Percentiles rank a stretch among this genome's conserved stretches.
Conservation (phyloP, 1,140 invertebrate genomes). For the Aphis craccivora region DNA sequence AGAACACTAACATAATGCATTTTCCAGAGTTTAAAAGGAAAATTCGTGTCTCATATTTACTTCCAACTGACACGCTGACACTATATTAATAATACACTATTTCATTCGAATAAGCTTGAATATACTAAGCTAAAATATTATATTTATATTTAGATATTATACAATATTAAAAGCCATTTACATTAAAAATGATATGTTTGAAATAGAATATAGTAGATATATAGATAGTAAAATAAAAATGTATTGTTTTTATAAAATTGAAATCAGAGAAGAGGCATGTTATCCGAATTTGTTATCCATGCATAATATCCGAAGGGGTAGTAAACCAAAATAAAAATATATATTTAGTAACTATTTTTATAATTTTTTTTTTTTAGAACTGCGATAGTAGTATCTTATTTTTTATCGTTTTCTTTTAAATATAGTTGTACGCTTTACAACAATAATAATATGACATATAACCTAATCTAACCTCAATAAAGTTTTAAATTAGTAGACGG, state of each 20-base stretch:
- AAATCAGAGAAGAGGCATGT: neutral
- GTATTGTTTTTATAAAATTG: neutral
- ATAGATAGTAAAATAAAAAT: neutral
- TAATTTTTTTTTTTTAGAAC: neutral
- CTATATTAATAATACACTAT: neutral
- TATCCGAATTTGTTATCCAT: neutral
- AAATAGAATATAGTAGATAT: neutral
- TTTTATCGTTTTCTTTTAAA: neutral
- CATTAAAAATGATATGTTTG: neutral
- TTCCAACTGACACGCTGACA: neutral
- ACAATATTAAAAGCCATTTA: neutral
- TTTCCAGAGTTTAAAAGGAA: neutral
- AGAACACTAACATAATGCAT: slow-evolving; percentile 7
- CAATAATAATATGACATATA: too few species aligned
- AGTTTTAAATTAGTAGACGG: too few species aligned
- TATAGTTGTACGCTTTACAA: too few species aligned
- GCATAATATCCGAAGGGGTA: neutral
- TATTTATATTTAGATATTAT: neutral
- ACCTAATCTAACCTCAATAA: too few species aligned
- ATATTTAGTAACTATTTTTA: neutral
- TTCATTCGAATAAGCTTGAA: slow-evolving; percentile 6
- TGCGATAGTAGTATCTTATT: neutral
- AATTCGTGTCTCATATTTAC: neutral
- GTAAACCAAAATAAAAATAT: neutral
- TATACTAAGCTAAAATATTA: neutral